Percentiles rank a stretch among this genome's conserved stretches.
These are phyloP conservation scores for Ylistrum balloti DNA, from an alignment of 1,140 invertebrate genomes.

Conservation along the genomic window DNA sequence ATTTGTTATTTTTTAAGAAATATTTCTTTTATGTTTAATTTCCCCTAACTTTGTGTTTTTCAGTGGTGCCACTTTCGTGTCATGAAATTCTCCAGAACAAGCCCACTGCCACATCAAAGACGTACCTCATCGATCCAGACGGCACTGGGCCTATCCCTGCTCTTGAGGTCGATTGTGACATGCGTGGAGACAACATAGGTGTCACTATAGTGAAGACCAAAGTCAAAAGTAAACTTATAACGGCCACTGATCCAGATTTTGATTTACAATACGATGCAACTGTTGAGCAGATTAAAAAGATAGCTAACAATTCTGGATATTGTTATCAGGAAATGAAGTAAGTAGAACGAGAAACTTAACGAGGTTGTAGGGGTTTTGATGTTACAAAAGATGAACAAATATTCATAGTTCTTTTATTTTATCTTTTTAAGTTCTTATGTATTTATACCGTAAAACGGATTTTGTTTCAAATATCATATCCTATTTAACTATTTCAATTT, in stretches of 20 bases:
- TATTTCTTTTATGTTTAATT: too few relatives aligned
- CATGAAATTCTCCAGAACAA: slow-evolving; percentile 53
- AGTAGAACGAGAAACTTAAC: neutral
- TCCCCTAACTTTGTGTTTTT: neutral
- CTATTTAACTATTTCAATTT: too few relatives aligned
- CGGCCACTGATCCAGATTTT: neutral
- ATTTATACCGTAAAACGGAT: too few relatives aligned
- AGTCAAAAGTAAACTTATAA: neutral
- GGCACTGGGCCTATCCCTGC: slow-evolving; percentile 37
- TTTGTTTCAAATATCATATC: too few relatives aligned
- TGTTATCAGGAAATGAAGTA: slow-evolving; percentile 49
- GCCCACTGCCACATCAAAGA: slow-evolving; percentile 28
- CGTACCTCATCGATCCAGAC: slow-evolving; percentile 54
- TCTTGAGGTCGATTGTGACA: slow-evolving; percentile 25
- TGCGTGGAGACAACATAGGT: neutral
- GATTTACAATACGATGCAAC: slow-evolving; percentile 7
- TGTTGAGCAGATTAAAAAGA: neutral
- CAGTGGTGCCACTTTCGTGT: slow-evolving; percentile 52
- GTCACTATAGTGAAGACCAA: neutral
- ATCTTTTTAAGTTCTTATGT: too few relatives aligned
- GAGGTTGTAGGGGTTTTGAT: too few relatives aligned
- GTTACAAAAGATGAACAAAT: too few relatives aligned
- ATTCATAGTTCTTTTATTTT: too few relatives aligned
- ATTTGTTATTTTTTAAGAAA: too few relatives aligned
- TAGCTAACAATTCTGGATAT: slow-evolving; percentile 46